Conservation (phyloP, 2,888 invertebrate genomes). For the Thera britannica region DNA sequence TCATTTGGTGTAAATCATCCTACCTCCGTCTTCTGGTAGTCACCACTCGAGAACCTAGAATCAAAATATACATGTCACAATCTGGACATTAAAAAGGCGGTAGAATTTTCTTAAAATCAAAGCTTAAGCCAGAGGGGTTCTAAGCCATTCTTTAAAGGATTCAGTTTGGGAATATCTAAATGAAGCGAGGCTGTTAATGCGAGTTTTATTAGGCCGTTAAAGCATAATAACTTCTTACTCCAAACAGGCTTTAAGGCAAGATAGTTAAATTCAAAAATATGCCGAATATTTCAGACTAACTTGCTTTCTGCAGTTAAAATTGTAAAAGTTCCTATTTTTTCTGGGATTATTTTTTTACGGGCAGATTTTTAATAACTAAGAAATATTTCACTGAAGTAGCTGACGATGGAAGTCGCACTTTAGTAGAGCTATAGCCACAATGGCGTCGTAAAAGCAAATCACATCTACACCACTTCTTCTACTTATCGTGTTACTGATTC, state of each 20-base stretch:
- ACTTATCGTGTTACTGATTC: too few species aligned
- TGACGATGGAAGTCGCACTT: not conserved
- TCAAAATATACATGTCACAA: too few species aligned
- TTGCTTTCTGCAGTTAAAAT: not conserved
- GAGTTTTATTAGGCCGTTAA: constrained; percentile 38
- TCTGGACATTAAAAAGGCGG: not conserved
- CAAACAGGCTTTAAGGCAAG: constrained; percentile 9
- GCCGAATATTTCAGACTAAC: not conserved
- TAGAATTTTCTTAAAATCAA: not conserved
- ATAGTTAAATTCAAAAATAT: constrained; percentile 2
- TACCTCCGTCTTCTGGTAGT: too few species aligned
- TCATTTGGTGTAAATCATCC: too few species aligned
- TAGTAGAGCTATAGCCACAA: not conserved
- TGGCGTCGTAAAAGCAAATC: too few species aligned
- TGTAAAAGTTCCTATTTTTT: too few species aligned
- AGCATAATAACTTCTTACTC: constrained; percentile 30
- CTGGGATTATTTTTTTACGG: too few species aligned
- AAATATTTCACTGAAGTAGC: too few species aligned
- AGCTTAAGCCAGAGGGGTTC: constrained; percentile 18
- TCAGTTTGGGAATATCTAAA: constrained; percentile 41
- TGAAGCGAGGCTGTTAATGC: constrained; percentile 42
- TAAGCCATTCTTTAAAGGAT: constrained; percentile 42
- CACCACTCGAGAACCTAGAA: too few species aligned
- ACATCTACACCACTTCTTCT: too few species aligned
- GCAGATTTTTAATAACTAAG: too few species aligned